Evolutionary conservation across 2,888 invertebrate genomes (phyloP), one percentile per base, ranked within the genome.

Genomic region (Mesorhabditis spiculigera): DNA sequence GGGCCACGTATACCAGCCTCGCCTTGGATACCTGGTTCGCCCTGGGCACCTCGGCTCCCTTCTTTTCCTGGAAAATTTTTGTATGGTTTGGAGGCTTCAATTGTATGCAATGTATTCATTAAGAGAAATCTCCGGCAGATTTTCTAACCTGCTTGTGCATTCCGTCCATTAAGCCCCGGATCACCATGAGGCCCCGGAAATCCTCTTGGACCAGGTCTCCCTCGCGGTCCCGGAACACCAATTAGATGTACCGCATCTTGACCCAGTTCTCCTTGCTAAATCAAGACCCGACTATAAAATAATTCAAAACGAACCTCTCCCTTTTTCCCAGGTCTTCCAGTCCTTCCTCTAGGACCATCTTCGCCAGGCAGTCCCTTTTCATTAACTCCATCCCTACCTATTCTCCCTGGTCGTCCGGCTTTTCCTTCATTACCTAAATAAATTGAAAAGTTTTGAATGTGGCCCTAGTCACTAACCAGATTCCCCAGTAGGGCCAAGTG

Each of bases 131-230:
- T 62, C 45, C 42, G 3, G 28, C 13, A 28, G 28, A 63, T 63
- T 63, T 10, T 13, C 13, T 16, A n/a, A 70, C 75, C 78, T 50
- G 75, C 72, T 5, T 71, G 74, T 13, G 75, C 78, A 5, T 76
- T 75, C 45, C 70, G 70, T 44, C 78, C 78, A 68, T 78, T 75
- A 50, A 73, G 71, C 13, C 78, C 78, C 0, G 77, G 75, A 65
- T 77, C 77, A 42, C 78, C 78, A 71, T 75, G 62, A 0, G 72
- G 68, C 13, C 77, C 78, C 28, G 74, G 71, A 42, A 75, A 62
- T 4, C 78, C 78, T 45, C 73, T 71, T 4, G 73, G 63, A 4
- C 78, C 78, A 4, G 72, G 70, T 4, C 68, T 45, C 5, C 78
- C 78, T 43, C 74, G 73, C 0, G 74, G 71, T 0, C 78, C 78